Evolutionary conservation across 2,113 vertebrate species (phyloP).

Genomic region (Sturnira hondurensis): DNA sequence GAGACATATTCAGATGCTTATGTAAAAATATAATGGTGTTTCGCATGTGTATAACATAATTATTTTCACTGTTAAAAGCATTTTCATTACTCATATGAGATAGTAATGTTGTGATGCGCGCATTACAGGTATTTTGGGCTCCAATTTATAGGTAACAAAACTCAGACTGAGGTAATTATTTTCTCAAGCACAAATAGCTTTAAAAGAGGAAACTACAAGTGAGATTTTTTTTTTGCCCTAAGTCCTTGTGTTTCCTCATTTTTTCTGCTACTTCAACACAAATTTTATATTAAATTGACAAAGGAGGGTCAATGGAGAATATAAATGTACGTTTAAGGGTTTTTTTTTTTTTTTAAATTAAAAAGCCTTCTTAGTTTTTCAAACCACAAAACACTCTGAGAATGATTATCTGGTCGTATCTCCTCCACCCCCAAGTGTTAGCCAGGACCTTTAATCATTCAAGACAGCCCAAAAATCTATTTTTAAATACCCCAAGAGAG

Average conservation of each 20-base stretch:
- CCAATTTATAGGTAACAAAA: background rate
- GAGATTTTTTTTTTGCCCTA: background rate
- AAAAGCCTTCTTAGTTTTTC: constrained; percentile 24
- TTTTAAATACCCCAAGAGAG: constrained; percentile 68
- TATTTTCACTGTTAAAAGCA: background rate
- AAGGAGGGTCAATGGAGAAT: background rate
- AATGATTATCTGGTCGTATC: constrained; percentile 34
- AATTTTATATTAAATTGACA: constrained; percentile 21
- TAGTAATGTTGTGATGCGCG: background rate
- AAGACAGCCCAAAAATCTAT: constrained; percentile 62
- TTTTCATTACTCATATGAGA: background rate
- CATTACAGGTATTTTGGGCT: background rate
- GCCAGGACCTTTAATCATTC: constrained; percentile 65
- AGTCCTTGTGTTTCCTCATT: background rate
- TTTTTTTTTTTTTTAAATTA: background rate
- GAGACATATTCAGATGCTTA: background rate
- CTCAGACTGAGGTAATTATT: background rate
- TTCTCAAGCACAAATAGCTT: background rate
- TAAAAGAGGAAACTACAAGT: background rate
- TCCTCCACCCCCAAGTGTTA: background rate
- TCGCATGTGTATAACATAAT: background rate
- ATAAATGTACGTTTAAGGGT: background rate
- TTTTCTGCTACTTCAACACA: background rate
- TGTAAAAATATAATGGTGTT: background rate
- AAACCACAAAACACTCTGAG: constrained; percentile 16